Evolutionary conservation across 2,113 vertebrate species (phyloP).

Genomic region (Danionella cerebrum): DNA sequence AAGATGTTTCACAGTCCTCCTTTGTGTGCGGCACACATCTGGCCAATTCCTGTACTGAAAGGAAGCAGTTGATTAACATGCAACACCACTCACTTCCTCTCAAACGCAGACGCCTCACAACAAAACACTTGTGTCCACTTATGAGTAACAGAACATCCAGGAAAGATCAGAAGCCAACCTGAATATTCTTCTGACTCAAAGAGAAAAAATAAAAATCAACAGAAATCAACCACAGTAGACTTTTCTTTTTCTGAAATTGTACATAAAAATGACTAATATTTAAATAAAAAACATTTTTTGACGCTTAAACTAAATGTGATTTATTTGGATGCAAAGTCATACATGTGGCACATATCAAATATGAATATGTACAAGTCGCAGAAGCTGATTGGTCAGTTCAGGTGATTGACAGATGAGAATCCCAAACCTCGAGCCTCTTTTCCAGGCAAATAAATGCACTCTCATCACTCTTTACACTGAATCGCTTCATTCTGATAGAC

Average conservation of each 20-base stretch:
- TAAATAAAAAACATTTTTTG: no score
- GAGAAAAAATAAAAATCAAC: background rate
- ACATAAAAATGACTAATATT: no score
- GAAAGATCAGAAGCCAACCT: slow-evolving; percentile 24
- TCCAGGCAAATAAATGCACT: slow-evolving; percentile 9
- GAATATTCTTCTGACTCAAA: no score
- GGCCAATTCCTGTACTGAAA: slow-evolving; percentile 50
- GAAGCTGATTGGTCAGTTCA: slow-evolving; percentile 18
- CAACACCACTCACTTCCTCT: slow-evolving; percentile 57
- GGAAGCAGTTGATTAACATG: slow-evolving; percentile 57
- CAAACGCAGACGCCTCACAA: slow-evolving; percentile 49
- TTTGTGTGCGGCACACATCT: slow-evolving; percentile 46
- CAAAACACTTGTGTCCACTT: slow-evolving; percentile 22
- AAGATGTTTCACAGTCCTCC: slow-evolving; percentile 32
- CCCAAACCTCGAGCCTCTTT: background rate
- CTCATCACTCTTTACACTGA: background rate
- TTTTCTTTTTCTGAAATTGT: no score
- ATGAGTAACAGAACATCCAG: slow-evolving; percentile 26
- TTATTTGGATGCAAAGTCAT: no score
- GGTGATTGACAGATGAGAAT: slow-evolving; percentile 6
- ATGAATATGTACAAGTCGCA: background rate
- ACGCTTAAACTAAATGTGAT: no score
- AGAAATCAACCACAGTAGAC: no score
- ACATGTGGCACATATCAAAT: no score
- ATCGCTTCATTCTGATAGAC: background rate